A percentile compares a stretch with the other conserved stretches of the same genome.
Conservation (phyloP, 92 coral and sea anemone species). For the Siderastrea siderea region DNA sequence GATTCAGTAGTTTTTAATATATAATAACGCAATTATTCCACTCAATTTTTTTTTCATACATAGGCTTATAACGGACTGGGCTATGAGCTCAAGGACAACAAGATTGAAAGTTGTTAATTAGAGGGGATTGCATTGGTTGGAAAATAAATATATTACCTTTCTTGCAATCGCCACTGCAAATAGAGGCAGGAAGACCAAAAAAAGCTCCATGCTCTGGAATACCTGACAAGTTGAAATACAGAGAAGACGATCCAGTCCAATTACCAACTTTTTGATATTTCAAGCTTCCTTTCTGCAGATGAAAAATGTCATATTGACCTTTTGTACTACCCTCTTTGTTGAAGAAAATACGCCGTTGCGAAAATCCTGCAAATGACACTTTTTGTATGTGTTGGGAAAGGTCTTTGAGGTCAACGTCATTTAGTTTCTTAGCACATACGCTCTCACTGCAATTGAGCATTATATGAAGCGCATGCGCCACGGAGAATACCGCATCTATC, state of each 20-base stretch:
- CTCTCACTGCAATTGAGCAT: slow-evolving; percentile 67
- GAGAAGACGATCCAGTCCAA: slow-evolving; percentile 42
- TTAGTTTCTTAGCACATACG: slow-evolving; percentile 44
- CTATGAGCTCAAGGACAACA: no score
- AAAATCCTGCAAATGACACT: slow-evolving; percentile 60
- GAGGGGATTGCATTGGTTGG: background rate
- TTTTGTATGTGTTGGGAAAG: slow-evolving; percentile 62
- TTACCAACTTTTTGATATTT: slow-evolving; percentile 53
- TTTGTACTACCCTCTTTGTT: slow-evolving; percentile 51
- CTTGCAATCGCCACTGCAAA: slow-evolving; percentile 67
- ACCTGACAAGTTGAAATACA: slow-evolving; percentile 13
- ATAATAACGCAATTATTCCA: no score
- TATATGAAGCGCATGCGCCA: slow-evolving; percentile 80
- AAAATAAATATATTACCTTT: slow-evolving; percentile 29
- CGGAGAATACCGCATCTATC: slow-evolving; percentile 81
- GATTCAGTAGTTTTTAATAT: no score
- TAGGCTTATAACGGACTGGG: no score
- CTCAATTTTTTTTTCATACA: no score
- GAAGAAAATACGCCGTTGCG: slow-evolving; percentile 47
- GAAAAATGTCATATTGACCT: slow-evolving; percentile 64
- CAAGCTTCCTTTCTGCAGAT: slow-evolving; percentile 27
- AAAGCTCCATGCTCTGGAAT: slow-evolving; percentile 3
- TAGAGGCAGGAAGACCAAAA: slow-evolving; percentile 35
- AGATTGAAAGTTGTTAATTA: no score
- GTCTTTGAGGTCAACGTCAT: slow-evolving; percentile 32